These are phyloP conservation scores for Scaptomyza tumidula DNA, from an alignment of 2,888 invertebrate genomes.

Conservation along the genomic window DNA sequence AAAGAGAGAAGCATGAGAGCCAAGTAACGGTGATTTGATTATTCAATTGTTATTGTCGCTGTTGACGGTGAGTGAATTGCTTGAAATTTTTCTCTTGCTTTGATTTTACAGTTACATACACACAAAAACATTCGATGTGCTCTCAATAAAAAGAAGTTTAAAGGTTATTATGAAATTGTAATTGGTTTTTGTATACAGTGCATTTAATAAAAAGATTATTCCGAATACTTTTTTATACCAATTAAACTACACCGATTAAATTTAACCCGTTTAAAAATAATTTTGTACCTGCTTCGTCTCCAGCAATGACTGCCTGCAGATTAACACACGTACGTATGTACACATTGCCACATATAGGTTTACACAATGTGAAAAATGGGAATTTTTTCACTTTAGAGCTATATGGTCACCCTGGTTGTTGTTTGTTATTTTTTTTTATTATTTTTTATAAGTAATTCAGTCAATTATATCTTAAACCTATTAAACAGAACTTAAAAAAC, in stretches of 20 bases:
- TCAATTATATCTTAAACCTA: too few species aligned
- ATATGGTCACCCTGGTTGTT: too few species aligned
- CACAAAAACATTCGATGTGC: not conserved
- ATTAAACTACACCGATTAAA: not conserved
- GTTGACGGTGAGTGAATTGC: not conserved
- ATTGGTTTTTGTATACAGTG: too few species aligned
- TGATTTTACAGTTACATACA: not conserved
- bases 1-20: not conserved
- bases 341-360: too few species aligned
- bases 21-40: not conserved
- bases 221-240: not conserved
- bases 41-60: not conserved
- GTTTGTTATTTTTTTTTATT: too few species aligned
- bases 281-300: not conserved
- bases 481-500: too few species aligned
- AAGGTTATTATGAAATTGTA: too few species aligned
- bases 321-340: not conserved
- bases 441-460: too few species aligned
- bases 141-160: not conserved
- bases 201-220: too few species aligned
- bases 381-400: too few species aligned
- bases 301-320: too few species aligned
- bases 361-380: too few species aligned
- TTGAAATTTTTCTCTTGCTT: not conserved
- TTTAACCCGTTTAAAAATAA: not conserved